These are phyloP conservation scores for Axis porcinus DNA, from an alignment of 2,113 vertebrate species.

Conservation along the genomic window DNA sequence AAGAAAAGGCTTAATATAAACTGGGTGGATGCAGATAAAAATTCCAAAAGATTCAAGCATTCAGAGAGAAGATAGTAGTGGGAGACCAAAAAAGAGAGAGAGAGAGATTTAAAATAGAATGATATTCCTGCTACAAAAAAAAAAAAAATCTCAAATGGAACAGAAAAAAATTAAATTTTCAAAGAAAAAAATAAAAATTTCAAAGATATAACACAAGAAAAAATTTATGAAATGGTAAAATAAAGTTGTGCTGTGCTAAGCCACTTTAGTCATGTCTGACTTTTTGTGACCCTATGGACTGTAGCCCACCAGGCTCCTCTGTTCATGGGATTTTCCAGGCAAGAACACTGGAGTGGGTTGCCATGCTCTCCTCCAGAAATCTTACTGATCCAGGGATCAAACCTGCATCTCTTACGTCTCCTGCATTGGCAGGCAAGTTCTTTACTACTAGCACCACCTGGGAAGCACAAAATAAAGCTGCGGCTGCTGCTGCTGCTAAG, in stretches of 20 bases:
- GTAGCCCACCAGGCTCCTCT: background rate
- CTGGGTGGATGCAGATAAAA: background rate
- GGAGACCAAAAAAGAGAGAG: background rate
- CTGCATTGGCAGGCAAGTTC: no score
- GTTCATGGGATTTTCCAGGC: background rate
- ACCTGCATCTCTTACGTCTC: background rate
- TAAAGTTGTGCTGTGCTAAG: background rate
- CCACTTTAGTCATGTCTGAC: background rate
- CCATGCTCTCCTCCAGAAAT: background rate
- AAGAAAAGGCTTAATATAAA: background rate
- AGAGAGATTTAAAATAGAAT: background rate
- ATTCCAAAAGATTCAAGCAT: background rate
- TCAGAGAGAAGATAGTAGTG: background rate
- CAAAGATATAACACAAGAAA: constrained; percentile 18
- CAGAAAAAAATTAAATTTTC: background rate
- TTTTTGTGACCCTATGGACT: background rate
- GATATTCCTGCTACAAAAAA: background rate
- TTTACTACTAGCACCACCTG: no score
- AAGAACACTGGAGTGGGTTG: background rate
- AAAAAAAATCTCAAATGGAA: background rate
- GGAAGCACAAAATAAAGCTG: no score
- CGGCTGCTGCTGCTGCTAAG: no score
- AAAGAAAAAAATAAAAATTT: constrained; percentile 22
- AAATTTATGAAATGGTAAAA: background rate
- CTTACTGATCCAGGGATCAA: background rate